Evolutionary conservation across 37 sponge, comb jelly and placozoan genomes (phyloP), one percentile per base, ranked within the genome.

Genomic region (Aplysina aerophoba): DNA sequence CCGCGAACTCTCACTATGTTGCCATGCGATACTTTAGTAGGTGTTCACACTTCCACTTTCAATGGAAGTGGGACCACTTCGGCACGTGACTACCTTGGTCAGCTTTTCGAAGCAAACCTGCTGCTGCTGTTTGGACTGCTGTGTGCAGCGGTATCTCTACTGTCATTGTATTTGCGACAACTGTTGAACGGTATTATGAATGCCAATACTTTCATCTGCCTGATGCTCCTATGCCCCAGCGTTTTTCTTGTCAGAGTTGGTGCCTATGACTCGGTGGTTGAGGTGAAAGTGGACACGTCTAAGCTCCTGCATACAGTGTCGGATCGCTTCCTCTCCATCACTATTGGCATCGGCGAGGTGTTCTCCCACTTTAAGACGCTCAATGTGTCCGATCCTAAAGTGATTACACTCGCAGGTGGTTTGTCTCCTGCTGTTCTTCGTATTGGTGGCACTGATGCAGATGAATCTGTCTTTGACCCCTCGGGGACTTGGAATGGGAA

Each of bases 391-490:
- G 28, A 71, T 33, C 73, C 73, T 1, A 71, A 20, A 27, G 31
- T 71, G 73, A 0, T 34, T 19, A 4, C n/a, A 21, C 21, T 87
- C 4, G 59, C 72, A 15, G 38, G 40, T 12, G 82, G 16, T 25
- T 30, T 87, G 19, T 39, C 82, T 4, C 88, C 88, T 8, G 82
- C 63, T 8, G 67, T 83, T 36, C 58, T 80, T 3, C 81, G 88
- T n/a, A 55, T 87, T 27, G 88, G 88, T 17, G 88, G 88, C 13
- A 87, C 82, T 4, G 72, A 28, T 17, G 82, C 80, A 40, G 88
- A 87, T 57, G 44, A 66, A 19, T 34, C 83, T 38, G 44, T 31
- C 50, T 87, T 81, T 40, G 50, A 82, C 40, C 55, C 40, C 67
- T 8, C 6, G 11, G 20, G 28, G 12, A 17, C 15, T 22, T 1